A percentile compares a stretch with the other conserved stretches of the same genome.
Conservation (phyloP, 2,888 invertebrate species). For the Spodoptera exigua region DNA sequence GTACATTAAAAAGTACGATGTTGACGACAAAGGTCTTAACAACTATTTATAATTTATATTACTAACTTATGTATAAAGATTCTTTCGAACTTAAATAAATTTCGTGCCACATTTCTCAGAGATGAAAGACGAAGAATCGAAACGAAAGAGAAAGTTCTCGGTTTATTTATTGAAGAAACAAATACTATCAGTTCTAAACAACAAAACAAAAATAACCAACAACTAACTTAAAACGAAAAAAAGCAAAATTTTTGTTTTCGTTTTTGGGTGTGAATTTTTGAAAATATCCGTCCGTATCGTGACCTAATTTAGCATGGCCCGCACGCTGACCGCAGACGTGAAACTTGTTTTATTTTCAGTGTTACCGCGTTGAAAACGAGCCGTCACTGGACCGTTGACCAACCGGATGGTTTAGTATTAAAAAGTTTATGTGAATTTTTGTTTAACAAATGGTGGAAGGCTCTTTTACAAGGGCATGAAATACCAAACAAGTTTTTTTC, state of each 20-base stretch:
- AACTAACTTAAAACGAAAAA: background rate
- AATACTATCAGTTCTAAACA: too few relatives aligned
- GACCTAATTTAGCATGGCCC: conserved; percentile 6
- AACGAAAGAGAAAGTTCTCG: background rate
- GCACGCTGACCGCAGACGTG: conserved; percentile 20
- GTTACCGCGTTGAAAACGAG: conserved; percentile 1
- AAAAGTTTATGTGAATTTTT: conserved; percentile 5
- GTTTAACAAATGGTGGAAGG: background rate
- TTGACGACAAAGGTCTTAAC: too few relatives aligned
- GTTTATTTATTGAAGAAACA: too few relatives aligned
- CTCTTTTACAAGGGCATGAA: too few relatives aligned
- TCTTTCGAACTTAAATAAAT: too few relatives aligned
- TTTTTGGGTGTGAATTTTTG: background rate
- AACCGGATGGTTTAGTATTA: conserved; percentile 11
- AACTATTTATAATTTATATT: too few relatives aligned
- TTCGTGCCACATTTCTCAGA: too few relatives aligned
- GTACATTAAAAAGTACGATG: too few relatives aligned
- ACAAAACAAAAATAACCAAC: background rate
- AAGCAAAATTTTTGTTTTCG: too few relatives aligned
- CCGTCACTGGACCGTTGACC: conserved; percentile 19
- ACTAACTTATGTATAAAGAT: too few relatives aligned
- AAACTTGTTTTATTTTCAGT: conserved; percentile 28
- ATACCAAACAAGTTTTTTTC: too few relatives aligned
- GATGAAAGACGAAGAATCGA: too few relatives aligned
- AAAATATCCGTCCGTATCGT: background rate